Percentiles rank a stretch among this genome's conserved stretches.
These are phyloP conservation scores for Neoascia interrupta DNA, from an alignment of 2,888 invertebrate species.

Conservation along the genomic window DNA sequence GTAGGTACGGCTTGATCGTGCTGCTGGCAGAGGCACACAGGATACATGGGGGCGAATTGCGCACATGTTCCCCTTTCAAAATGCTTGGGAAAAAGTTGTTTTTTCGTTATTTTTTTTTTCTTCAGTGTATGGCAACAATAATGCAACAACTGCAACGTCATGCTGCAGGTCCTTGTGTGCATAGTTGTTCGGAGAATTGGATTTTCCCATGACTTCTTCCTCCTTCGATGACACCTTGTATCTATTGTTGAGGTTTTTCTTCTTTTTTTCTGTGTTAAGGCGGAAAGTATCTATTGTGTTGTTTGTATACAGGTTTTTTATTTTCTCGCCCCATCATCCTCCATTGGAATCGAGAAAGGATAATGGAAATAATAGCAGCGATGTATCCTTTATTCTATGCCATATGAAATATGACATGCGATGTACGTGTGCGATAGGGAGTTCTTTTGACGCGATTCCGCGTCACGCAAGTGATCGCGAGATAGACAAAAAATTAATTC, in stretches of 20 bases:
- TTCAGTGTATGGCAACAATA: no score
- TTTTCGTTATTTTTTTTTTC: constrained; percentile 5
- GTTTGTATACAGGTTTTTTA: constrained; percentile 21
- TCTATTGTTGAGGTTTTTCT: constrained; percentile 62
- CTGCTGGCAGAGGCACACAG: background rate
- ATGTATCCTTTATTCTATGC: background rate
- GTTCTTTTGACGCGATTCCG: no score
- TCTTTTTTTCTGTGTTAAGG: constrained; percentile 26
- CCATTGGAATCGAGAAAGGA: constrained; percentile 22
- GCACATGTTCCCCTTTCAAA: constrained; percentile 57
- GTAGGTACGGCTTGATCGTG: background rate
- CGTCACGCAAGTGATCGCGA: constrained; percentile 10
- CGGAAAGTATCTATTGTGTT: constrained; percentile 52
- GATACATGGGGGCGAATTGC: constrained; percentile 52
- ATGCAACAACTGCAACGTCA: constrained; percentile 6
- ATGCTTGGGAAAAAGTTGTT: constrained; percentile 35
- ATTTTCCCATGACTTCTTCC: constrained; percentile 67
- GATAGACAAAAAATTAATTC: no score
- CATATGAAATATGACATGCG: background rate
- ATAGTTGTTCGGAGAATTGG: constrained; percentile 37
- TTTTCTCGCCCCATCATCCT: constrained; percentile 17
- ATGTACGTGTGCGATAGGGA: no score
- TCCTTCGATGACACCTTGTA: constrained; percentile 62
- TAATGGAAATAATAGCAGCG: constrained; percentile 20
- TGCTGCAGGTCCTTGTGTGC: constrained; percentile 37